Base-by-base conservation (phyloP, 2,888 invertebrate species). In the Tetragnatha montana region DNA sequence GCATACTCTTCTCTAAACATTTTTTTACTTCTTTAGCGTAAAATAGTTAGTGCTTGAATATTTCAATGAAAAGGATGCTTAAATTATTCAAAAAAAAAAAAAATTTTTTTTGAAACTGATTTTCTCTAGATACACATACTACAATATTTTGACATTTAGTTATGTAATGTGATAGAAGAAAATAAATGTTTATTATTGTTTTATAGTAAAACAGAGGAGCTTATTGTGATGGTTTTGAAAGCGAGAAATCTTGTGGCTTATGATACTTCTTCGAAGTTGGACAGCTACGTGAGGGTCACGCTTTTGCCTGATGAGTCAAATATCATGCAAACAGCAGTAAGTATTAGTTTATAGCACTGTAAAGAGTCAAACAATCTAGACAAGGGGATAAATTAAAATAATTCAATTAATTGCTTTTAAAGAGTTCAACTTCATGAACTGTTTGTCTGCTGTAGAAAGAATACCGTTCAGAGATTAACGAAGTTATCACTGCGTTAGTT, bases 221-320 rank as follows among this genome's bases (percentile, higher is more conserved):
- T 96, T 87, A 94, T 95, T 21, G 96, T 97, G 50, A 96, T 95
- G 92, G 95, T 97, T 6, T 94, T 96, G 91, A 96, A 96, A 93
- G 96, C 96, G 6, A 95, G 96, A 92, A 96, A 96, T 91, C 94
- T 97, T 51, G 94, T 95, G 73, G 95, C 95, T n/a, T 94, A 95
- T n/a, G 95, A 95, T 81, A 75, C 87, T 8, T 95, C 95, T 81
- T 95, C 93, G 87, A 94, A 95, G 12, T 94, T 96, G 92, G 96
- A 97, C 93, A 96, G 96, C 0, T 97, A 96, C 93, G 96, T 96
- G 70, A 95, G 96, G 92, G 96, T 97, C 82, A 96, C 96, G 92
- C 94, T 97, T 81, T 94, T 96, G 71, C 96, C 96, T 8, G 96
- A 96, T 92, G 95, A 95, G 92, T 94, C 95, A 68, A 95, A 95